A percentile compares a stretch with the other conserved stretches of the same genome.
Evolutionary conservation across 1,140 invertebrate species (phyloP).

Genomic region (Drosophila busckii): DNA sequence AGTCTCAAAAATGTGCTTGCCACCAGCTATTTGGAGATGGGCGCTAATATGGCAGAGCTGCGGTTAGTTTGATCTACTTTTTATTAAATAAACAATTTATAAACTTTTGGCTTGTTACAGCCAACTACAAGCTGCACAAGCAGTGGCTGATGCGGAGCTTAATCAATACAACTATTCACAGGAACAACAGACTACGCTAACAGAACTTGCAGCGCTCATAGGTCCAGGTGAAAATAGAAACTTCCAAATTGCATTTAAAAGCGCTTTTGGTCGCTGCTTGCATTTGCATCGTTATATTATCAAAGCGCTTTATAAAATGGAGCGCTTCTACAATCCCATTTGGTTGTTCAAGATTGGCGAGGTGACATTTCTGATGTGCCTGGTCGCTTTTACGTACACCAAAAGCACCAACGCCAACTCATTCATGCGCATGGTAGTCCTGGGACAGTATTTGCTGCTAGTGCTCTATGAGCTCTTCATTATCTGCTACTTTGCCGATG

Average conservation of each 20-base stretch:
- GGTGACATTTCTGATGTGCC: conserved; percentile 65
- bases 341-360: conserved; percentile 68
- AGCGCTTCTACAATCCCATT: conserved; percentile 61
- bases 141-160: conserved; percentile 38
- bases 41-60: conserved; percentile 23
- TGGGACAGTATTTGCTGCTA: conserved; percentile 60
- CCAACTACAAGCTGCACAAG: conserved; percentile 31
- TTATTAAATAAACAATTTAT: not conserved
- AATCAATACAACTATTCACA: conserved; percentile 52
- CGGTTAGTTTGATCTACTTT: conserved; percentile 7
- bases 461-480: conserved; percentile 64
- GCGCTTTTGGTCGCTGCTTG: conserved; percentile 39
- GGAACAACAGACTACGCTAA: conserved; percentile 33
- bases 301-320: conserved; percentile 41
- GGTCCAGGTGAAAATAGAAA: not conserved
- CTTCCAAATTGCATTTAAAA: conserved; percentile 36
- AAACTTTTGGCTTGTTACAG: conserved; percentile 12
- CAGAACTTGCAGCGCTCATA: conserved; percentile 13
- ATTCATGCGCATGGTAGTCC: conserved; percentile 55
- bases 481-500: conserved; percentile 68
- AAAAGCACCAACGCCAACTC: conserved; percentile 64
- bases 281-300: conserved; percentile 57
- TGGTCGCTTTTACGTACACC: conserved; percentile 61
- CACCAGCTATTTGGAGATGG: conserved; percentile 51
- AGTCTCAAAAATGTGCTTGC: conserved; percentile 69